Conservation (phyloP, 2,797 vertebrate genomes). For the Florisuga fusca region DNA sequence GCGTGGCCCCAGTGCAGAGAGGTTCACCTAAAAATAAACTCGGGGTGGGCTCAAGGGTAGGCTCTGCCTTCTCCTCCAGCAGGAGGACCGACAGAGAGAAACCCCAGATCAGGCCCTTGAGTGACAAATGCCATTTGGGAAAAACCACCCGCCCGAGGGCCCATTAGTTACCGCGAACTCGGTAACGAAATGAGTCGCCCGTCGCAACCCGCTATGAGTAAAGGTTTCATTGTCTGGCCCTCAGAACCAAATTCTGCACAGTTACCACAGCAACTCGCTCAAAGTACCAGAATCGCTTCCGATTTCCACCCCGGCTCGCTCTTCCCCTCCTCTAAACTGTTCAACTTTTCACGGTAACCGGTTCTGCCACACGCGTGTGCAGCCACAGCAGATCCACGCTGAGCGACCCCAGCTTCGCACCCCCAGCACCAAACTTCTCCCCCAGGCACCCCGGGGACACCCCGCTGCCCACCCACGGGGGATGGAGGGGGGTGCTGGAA, state of each 20-base stretch:
- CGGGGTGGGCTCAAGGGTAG: background rate
- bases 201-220: conserved; percentile 38
- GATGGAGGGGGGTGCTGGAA: rapidly evolving
- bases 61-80: conserved; percentile 3
- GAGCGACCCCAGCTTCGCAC: background rate
- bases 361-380: conserved; percentile 12
- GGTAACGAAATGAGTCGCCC: conserved; percentile 18
- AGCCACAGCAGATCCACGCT: background rate
- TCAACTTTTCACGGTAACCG: background rate
- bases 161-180: background rate
- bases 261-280: conserved; percentile 66
- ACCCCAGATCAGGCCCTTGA: background rate
- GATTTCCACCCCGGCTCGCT: conserved; percentile 31
- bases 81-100: conserved; percentile 4
- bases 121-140: conserved; percentile 54
- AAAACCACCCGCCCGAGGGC: conserved; percentile 1
- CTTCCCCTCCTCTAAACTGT: background rate
- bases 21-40: conserved; percentile 51
- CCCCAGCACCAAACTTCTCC: background rate
- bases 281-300: conserved; percentile 67
- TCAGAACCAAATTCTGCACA: conserved; percentile 42
- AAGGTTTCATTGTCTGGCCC: conserved; percentile 64
- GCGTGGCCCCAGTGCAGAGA: rapidly evolving
- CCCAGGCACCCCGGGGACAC: background rate
- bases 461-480: background rate